Percentiles rank a stretch among this genome's conserved stretches.
Conservation (phyloP, 2,797 vertebrate species). For the Aplochiton taeniatus region DNA sequence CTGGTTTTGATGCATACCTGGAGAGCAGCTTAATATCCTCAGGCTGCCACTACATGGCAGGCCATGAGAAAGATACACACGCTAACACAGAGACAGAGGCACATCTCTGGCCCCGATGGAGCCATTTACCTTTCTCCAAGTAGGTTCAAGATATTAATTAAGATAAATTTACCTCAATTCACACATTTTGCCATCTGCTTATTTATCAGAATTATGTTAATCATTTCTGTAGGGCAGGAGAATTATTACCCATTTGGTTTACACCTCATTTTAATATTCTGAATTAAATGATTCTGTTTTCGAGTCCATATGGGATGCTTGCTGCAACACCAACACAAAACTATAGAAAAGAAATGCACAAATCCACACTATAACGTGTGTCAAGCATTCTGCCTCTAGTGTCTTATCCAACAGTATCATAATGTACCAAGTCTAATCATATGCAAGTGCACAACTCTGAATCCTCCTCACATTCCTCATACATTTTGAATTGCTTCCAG, state of each 20-base stretch:
- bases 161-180: constrained; percentile 99
- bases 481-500: constrained; percentile 47
- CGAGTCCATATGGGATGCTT: constrained; percentile 83
- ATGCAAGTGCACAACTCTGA: constrained; percentile 49
- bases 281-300: constrained; percentile 97
- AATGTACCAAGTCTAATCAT: constrained; percentile 59
- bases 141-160: constrained; percentile 99
- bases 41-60: constrained; percentile 70
- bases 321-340: constrained; percentile 63
- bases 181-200: constrained; percentile 98
- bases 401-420: constrained; percentile 61
- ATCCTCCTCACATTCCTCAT: constrained; percentile 50
- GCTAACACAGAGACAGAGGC: constrained; percentile 24
- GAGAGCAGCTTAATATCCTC: constrained; percentile 77
- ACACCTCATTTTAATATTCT: constrained; percentile 99
- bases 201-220: constrained; percentile 99
- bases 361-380: constrained; percentile 37
- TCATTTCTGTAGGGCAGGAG: constrained; percentile 99
- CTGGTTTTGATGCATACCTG: constrained; percentile 76
- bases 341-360: constrained; percentile 43
- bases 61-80: constrained; percentile 59
- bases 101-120: constrained; percentile 75
- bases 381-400: constrained; percentile 46
- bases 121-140: constrained; percentile 94
- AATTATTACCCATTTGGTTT: constrained; percentile 99